Conservation (phyloP, 2,113 vertebrate genomes). For the Apodemus sylvaticus region DNA sequence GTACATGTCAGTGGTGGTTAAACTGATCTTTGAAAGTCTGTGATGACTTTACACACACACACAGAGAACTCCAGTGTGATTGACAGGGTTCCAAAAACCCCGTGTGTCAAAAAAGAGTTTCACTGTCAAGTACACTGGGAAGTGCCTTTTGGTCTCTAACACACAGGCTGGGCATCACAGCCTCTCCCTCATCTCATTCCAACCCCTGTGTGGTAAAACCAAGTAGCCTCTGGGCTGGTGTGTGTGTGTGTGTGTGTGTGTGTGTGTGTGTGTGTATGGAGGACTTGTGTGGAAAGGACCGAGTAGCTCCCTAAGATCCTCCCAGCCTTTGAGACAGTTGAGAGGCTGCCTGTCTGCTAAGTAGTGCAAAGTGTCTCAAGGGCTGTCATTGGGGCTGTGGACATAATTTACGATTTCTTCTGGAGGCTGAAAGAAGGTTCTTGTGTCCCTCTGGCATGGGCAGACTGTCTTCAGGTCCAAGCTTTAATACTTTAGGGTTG, state of each 20-base stretch:
- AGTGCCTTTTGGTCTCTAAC: conserved; percentile 76
- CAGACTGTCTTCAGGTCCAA: conserved; percentile 80
- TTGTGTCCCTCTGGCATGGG: conserved; percentile 81
- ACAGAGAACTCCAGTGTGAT: conserved; percentile 62
- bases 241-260: no score
- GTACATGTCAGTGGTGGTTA: conserved; percentile 68
- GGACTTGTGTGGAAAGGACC: conserved; percentile 28
- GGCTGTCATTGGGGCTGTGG: conserved; percentile 81
- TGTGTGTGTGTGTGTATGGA: conserved; percentile 45
- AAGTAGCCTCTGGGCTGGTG: conserved; percentile 49
- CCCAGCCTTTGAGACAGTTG: conserved; percentile 67
- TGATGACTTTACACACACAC: conserved; percentile 64
- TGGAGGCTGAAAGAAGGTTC: conserved; percentile 82
- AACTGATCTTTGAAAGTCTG: conserved; percentile 70
- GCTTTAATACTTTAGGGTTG: conserved; percentile 76
- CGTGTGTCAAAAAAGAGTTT: conserved; percentile 71
- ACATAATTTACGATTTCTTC: conserved; percentile 87
- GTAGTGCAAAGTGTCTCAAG: conserved; percentile 82
- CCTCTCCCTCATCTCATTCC: conserved; percentile 64
- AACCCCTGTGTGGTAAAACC: conserved; percentile 27
- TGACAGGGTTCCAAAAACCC: conserved; percentile 72
- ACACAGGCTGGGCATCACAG: conserved; percentile 66
- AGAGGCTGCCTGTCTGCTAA: conserved; percentile 72
- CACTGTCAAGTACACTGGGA: conserved; percentile 71
- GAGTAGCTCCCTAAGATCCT: conserved; percentile 67